phyloP scores from a whole-genome alignment of 2,797 vertebrate genomes.

The Parauchenoglanis punctatus region DNA sequence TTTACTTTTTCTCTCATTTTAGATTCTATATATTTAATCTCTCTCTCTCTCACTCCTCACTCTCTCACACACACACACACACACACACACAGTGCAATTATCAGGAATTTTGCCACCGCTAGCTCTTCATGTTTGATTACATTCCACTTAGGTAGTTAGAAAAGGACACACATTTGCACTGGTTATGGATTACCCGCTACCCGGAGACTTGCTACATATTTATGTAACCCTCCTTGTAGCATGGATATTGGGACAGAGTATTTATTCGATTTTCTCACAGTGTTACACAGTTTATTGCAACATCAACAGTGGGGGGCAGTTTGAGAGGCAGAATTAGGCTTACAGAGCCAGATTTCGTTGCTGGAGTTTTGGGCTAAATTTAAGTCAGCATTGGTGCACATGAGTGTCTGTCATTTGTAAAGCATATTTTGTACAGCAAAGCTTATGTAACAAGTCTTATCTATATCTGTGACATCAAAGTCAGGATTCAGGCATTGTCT shows the following conservation, averaged over 20 bases:
- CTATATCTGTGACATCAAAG: conserved; percentile 44
- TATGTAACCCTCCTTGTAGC: conserved; percentile 16
- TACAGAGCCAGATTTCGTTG: background rate
- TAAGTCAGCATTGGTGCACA: background rate
- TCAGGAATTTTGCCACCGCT: background rate
- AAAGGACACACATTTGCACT: conserved; percentile 35
- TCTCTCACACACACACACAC: background rate
- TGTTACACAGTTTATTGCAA: background rate
- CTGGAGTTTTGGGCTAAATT: background rate
- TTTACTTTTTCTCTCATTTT: background rate
- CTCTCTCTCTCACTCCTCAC: background rate
- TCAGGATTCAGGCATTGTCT: conserved; percentile 6
- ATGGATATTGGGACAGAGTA: background rate
- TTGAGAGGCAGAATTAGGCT: background rate
- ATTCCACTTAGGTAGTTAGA: conserved; percentile 31
- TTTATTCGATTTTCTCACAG: conserved; percentile 6
- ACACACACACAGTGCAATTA: background rate
- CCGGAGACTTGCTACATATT: conserved; percentile 32
- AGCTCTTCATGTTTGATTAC: conserved; percentile 35
- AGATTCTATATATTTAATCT: background rate
- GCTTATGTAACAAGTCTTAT: conserved; percentile 31
- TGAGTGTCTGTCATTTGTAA: background rate
- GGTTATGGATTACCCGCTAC: conserved; percentile 13
- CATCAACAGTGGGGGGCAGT: conserved; percentile 8
- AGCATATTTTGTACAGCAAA: background rate